Percentiles rank a stretch among this genome's conserved stretches.
Conservation (phyloP, 2,113 vertebrate species). For the Dipodomys stephensi region DNA sequence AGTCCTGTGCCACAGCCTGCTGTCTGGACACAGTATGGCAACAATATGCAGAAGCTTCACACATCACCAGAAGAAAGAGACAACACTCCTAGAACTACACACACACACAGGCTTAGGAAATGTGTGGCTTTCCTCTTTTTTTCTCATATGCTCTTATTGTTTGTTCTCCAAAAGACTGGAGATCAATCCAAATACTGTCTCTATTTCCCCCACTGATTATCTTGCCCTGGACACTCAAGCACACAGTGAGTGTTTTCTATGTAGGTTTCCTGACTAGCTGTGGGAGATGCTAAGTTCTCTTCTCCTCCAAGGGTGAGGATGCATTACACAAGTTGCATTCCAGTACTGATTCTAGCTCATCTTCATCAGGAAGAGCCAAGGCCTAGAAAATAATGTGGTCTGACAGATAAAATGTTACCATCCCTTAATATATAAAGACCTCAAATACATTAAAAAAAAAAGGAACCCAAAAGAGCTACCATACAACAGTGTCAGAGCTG, state of each 20-base stretch:
- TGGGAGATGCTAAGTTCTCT: background rate
- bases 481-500: background rate
- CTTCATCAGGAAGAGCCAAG: background rate
- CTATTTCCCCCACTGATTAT: background rate
- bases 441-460: background rate
- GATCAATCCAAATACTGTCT: no score
- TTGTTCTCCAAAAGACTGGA: background rate
- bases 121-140: rapidly evolving
- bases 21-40: background rate
- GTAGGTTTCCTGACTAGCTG: background rate
- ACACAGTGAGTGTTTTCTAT: background rate
- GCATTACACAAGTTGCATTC: background rate
- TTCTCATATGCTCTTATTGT: background rate
- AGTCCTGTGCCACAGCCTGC: background rate
- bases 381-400: background rate
- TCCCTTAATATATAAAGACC: background rate
- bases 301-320: background rate
- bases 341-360: background rate
- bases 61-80: rapidly evolving
- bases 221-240: background rate
- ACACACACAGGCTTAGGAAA: background rate
- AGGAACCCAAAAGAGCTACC: background rate
- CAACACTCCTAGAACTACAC: background rate
- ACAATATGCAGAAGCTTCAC: background rate
- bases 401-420: background rate